Conservation (phyloP, 2,113 vertebrate genomes). For the Quiscalus mexicanus region DNA sequence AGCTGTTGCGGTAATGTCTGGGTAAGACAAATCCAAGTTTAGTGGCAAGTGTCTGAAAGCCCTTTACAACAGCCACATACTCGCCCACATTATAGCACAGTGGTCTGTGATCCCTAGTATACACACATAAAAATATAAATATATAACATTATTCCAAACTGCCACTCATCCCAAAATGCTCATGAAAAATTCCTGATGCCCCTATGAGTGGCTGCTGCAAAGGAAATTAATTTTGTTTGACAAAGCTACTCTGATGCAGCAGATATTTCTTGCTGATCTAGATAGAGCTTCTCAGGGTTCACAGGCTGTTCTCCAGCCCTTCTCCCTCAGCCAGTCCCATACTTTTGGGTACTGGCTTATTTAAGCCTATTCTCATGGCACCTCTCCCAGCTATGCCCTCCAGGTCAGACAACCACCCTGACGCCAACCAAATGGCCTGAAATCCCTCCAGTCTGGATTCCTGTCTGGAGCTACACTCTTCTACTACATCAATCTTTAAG, state of each 20-base stretch:
- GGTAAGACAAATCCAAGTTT: neutral
- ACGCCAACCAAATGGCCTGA: slow-evolving; percentile 51
- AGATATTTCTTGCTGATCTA: neutral
- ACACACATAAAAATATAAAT: neutral
- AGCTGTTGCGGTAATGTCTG: slow-evolving; percentile 15
- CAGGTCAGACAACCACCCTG: slow-evolving; percentile 25
- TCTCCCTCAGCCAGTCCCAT: neutral
- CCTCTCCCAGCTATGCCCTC: slow-evolving; percentile 10
- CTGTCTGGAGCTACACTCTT: slow-evolving; percentile 49
- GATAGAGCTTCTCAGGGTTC: neutral
- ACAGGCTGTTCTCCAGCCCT: neutral
- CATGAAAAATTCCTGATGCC: neutral
- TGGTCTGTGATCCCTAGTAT: neutral
- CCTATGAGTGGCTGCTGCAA: neutral
- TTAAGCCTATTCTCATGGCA: slow-evolving; percentile 15
- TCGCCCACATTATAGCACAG: neutral
- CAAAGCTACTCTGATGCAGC: neutral
- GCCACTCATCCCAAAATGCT: neutral
- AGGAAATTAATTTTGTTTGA: neutral
- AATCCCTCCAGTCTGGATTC: slow-evolving; percentile 57
- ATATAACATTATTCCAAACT: neutral
- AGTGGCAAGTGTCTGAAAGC: neutral
- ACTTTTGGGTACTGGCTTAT: neutral
- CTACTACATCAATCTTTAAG: slow-evolving; percentile 58
- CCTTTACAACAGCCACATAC: neutral